phyloP scores from a whole-genome alignment of 2,797 vertebrate genomes.

The Emys orbicularis region DNA sequence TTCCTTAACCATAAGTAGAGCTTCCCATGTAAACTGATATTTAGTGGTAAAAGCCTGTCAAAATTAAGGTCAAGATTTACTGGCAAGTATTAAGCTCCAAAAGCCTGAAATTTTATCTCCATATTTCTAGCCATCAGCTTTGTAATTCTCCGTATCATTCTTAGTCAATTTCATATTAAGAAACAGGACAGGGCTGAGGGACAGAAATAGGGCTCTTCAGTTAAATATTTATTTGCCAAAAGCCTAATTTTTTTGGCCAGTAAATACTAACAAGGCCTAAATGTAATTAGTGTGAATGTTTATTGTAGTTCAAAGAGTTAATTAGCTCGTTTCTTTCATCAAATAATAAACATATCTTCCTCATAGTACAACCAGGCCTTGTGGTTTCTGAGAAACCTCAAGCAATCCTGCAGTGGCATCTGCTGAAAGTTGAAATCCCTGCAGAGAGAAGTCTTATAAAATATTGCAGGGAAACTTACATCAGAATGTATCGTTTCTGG shows the following conservation, averaged over 20 bases:
- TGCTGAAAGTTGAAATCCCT: not conserved
- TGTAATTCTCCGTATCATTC: accelerated
- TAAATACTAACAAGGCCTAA: not conserved
- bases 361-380: not conserved
- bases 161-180: not conserved
- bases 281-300: not conserved
- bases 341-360: conserved; percentile 16
- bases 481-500: not conserved
- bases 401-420: not conserved
- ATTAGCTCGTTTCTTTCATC: conserved; percentile 1
- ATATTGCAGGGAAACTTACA: not conserved
- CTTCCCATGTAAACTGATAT: not conserved
- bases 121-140: not conserved
- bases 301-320: not conserved
- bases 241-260: not conserved
- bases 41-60: conserved; percentile 19
- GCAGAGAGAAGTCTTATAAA: not conserved
- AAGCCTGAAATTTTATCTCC: conserved; percentile 25
- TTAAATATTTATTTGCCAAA: accelerated
- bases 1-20: not conserved
- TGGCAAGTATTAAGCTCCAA: not conserved
- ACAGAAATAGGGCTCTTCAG: not conserved
- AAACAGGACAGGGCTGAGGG: not conserved
- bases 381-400: not conserved
- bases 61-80: conserved; percentile 18